Evolutionary conservation across 2,888 invertebrate genomes (phyloP).

Genomic region (Limenitis camilla): DNA sequence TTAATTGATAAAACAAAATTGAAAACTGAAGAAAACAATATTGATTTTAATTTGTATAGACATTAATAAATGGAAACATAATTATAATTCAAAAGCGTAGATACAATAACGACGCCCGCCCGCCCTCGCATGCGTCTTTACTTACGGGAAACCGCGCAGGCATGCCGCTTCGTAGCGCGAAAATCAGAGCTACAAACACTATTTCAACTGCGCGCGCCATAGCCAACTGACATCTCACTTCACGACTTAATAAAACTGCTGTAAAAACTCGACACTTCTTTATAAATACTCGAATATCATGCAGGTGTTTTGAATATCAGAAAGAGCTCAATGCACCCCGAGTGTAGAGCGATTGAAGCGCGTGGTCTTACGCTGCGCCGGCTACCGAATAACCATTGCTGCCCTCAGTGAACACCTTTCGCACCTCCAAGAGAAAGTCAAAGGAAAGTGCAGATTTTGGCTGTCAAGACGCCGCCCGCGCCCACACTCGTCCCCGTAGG

Average conservation of each 20-base stretch:
- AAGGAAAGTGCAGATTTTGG: conserved; percentile 74
- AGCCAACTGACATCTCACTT: conserved; percentile 51
- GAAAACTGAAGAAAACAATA: no score
- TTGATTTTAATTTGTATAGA: no score
- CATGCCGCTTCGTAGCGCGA: conserved; percentile 59
- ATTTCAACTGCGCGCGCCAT: conserved; percentile 49
- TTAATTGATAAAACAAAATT: no score
- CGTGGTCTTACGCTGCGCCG: conserved; percentile 67
- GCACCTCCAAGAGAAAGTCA: conserved; percentile 74
- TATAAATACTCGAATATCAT: conserved; percentile 58
- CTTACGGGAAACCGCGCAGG: conserved; percentile 71
- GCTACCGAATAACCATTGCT: conserved; percentile 70
- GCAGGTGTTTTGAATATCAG: conserved; percentile 71
- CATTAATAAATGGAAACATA: no score
- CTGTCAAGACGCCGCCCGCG: conserved; percentile 68
- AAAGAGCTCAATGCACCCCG: conserved; percentile 47
- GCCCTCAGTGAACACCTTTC: conserved; percentile 69
- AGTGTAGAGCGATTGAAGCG: conserved; percentile 58
- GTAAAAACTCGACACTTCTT: conserved; percentile 39
- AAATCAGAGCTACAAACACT: conserved; percentile 51
- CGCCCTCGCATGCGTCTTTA: conserved; percentile 48
- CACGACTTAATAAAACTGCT: conserved; percentile 36
- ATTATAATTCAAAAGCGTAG: no score
- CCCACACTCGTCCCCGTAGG: conserved; percentile 68
- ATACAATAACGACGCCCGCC: conserved; percentile 39